Evolutionary conservation across 2,797 vertebrate species (phyloP).

Genomic region (Spinus olivaceus): DNA sequence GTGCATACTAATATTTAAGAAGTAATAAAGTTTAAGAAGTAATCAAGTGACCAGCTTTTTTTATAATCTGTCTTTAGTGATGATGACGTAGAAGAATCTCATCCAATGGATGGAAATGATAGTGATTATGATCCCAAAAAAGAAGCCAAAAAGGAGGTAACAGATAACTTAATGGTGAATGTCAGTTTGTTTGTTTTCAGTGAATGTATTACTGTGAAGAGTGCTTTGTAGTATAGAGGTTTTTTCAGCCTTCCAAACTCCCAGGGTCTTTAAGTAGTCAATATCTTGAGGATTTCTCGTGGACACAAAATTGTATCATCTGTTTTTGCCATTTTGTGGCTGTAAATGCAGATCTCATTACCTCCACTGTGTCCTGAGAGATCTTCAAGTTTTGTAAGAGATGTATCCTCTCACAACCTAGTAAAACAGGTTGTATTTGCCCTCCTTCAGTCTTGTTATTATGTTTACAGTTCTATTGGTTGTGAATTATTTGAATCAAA

Average conservation of each 20-base stretch:
- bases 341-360: not conserved
- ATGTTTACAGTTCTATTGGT: not conserved
- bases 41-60: not conserved
- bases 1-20: not conserved
- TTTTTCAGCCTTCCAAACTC: not conserved
- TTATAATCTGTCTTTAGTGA: slow-evolving; percentile 80
- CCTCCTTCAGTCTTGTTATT: not conserved
- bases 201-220: not conserved
- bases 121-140: slow-evolving; percentile 98
- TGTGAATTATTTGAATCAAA: not conserved
- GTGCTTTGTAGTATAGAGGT: not conserved
- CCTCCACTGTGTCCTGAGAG: not conserved
- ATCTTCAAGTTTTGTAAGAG: not conserved
- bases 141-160: slow-evolving; percentile 96
- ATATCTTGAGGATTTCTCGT: not conserved
- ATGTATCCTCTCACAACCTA: not conserved
- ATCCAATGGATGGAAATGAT: slow-evolving; percentile 90
- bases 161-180: slow-evolving; percentile 24
- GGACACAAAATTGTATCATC: not conserved
- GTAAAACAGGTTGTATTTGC: not conserved
- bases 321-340: not conserved
- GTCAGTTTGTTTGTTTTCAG: slow-evolving; percentile 30
- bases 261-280: not conserved
- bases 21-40: not conserved
- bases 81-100: slow-evolving; percentile 91